Evolutionary conservation across 1,140 invertebrate species (phyloP).

Genomic region (Eubasilissa regina): DNA sequence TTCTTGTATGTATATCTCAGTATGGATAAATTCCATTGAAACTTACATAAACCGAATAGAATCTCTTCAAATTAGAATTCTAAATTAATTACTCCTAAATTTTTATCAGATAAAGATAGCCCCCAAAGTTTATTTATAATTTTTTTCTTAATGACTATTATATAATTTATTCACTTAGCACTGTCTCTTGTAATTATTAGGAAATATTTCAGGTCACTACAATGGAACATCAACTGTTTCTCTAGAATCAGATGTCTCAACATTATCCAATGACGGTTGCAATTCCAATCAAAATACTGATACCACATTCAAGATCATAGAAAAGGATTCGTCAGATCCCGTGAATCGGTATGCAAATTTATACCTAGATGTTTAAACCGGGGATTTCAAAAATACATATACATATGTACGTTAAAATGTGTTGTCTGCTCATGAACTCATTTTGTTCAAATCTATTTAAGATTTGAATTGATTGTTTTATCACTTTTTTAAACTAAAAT

Average conservation of each 20-base stretch:
- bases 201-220: conserved; percentile 33
- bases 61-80: too few species aligned
- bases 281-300: conserved; percentile 49
- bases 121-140: too few species aligned
- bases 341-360: conserved; percentile 66
- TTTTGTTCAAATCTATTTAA: neutral
- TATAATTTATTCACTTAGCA: too few species aligned
- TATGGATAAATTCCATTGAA: too few species aligned
- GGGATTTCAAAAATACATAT: conserved; percentile 16
- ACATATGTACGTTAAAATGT: neutral
- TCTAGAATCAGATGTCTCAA: conserved; percentile 77
- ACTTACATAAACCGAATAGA: too few species aligned
- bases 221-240: conserved; percentile 74
- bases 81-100: too few species aligned
- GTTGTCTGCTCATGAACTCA: neutral
- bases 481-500: too few species aligned
- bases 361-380: neutral
- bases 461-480: neutral
- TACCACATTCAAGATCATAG: conserved; percentile 64
- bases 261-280: conserved; percentile 70
- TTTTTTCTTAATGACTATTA: too few species aligned
- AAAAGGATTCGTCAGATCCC: conserved; percentile 70
- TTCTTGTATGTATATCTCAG: too few species aligned
- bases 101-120: too few species aligned
- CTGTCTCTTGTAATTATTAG: too few species aligned